These are phyloP conservation scores for Spodoptera picta DNA, from an alignment of 2,888 invertebrate genomes.

Conservation along the genomic window DNA sequence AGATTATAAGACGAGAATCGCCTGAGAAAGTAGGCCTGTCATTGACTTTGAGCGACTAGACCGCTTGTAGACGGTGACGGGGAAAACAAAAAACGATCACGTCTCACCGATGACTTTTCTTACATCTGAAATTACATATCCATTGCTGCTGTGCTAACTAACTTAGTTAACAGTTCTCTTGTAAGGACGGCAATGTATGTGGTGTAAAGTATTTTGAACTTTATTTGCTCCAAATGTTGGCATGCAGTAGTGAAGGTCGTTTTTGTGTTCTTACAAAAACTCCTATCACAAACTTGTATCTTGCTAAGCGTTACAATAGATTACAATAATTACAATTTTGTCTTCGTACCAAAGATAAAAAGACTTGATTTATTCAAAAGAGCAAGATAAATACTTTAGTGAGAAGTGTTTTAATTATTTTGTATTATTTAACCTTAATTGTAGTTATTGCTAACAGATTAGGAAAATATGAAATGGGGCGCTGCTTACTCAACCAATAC, in stretches of 20 bases:
- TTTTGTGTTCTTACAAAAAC: slow-evolving; percentile 56
- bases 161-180: background rate
- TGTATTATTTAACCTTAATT: no score
- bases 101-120: background rate
- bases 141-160: slow-evolving; percentile 50
- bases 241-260: slow-evolving; percentile 20
- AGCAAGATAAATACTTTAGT: slow-evolving; percentile 34
- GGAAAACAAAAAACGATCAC: slow-evolving; percentile 38
- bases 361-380: slow-evolving; percentile 22
- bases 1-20: slow-evolving; percentile 74
- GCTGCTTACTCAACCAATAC: slow-evolving; percentile 48
- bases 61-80: slow-evolving; percentile 75
- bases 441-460: no score
- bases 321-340: slow-evolving; percentile 51
- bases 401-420: slow-evolving; percentile 27
- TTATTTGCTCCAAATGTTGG: background rate
- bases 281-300: slow-evolving; percentile 40
- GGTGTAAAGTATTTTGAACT: background rate
- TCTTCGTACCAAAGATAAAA: slow-evolving; percentile 32
- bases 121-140: slow-evolving; percentile 12
- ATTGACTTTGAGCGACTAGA: slow-evolving; percentile 81
- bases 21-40: slow-evolving; percentile 83
- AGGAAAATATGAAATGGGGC: slow-evolving; percentile 66
- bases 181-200: slow-evolving; percentile 28
- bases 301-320: slow-evolving; percentile 48